Evolutionary conservation across 2,888 invertebrate genomes (phyloP).

Genomic region (Allophyes oxyacanthae): DNA sequence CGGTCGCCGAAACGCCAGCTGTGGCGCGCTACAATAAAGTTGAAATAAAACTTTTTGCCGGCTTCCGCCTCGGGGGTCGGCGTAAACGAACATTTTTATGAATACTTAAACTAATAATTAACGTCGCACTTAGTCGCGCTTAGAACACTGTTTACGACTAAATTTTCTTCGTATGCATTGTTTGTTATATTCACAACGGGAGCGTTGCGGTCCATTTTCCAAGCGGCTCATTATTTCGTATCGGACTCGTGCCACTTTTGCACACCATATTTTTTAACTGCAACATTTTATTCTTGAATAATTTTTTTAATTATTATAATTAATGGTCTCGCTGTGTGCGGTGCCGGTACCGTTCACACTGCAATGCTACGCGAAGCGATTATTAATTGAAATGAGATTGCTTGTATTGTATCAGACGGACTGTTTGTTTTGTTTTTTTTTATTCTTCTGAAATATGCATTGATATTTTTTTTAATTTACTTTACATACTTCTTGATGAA

Average conservation of each 20-base stretch:
- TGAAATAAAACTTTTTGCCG: conserved; percentile 68
- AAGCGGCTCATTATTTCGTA: conserved; percentile 71
- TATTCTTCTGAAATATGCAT: neutral
- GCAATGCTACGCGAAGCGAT: conserved; percentile 45
- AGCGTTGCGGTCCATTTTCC: conserved; percentile 73
- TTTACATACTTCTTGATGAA: too few relatives aligned
- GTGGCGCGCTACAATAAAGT: conserved; percentile 67
- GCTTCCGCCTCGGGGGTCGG: conserved; percentile 66
- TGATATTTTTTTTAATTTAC: too few relatives aligned
- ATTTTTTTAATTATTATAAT: conserved; percentile 76
- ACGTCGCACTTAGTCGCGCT: conserved; percentile 78
- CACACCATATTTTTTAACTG: conserved; percentile 69
- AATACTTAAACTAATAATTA: conserved; percentile 84
- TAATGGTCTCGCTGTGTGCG: conserved; percentile 70
- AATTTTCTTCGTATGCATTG: conserved; percentile 75
- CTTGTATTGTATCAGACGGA: neutral
- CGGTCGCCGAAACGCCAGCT: conserved; percentile 73
- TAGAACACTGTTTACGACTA: conserved; percentile 78
- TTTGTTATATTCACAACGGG: conserved; percentile 72
- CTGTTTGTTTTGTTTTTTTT: neutral
- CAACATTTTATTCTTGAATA: conserved; percentile 62
- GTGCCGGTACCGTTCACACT: conserved; percentile 40
- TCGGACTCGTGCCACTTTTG: conserved; percentile 72
- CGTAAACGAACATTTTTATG: conserved; percentile 74
- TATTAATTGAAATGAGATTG: conserved; percentile 18